These are phyloP conservation scores for Herpetotheres cachinnans DNA, from an alignment of 2,113 vertebrate species.

Conservation along the genomic window DNA sequence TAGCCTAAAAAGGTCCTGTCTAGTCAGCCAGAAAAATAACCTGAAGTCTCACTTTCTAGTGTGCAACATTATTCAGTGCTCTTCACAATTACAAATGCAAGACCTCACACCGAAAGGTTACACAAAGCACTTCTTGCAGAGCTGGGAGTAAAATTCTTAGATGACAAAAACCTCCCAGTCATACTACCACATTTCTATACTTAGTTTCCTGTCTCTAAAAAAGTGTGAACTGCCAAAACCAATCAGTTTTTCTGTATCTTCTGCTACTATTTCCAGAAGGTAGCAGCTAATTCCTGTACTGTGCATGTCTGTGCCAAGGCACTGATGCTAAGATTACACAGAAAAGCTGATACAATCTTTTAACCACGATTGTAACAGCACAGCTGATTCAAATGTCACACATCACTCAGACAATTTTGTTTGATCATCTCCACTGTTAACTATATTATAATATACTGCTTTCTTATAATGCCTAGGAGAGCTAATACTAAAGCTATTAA, in stretches of 20 bases:
- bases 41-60: neutral
- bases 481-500: neutral
- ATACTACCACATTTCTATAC: neutral
- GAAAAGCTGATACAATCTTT: neutral
- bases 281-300: neutral
- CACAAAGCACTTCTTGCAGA: neutral
- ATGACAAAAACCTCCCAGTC: neutral
- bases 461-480: neutral
- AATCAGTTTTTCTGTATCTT: neutral
- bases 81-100: neutral
- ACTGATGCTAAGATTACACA: neutral
- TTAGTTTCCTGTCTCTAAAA: neutral
- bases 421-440: neutral
- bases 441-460: neutral
- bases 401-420: neutral
- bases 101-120: neutral
- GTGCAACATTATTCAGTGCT: neutral
- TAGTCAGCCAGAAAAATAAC: neutral
- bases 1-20: neutral
- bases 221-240: neutral
- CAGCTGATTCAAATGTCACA: neutral
- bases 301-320: neutral
- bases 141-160: neutral
- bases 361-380: neutral
- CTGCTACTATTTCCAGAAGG: neutral